Percentiles rank a stretch among this genome's conserved stretches.
Conservation (phyloP, 2,797 vertebrate species). For the Leucoraja ocellata region DNA sequence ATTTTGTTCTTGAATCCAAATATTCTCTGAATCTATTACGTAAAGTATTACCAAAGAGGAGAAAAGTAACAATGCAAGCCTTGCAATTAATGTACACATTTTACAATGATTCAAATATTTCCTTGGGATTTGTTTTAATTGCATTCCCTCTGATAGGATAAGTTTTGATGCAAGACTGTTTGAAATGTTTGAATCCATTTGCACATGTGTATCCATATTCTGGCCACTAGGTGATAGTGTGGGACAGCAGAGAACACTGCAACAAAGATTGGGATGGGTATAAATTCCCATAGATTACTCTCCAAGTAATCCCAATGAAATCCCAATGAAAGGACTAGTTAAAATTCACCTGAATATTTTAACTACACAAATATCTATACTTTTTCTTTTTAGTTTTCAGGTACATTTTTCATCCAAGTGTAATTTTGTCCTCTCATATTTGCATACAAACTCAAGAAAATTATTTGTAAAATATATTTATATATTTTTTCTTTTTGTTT, state of each 20-base stretch:
- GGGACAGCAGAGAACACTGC: background rate
- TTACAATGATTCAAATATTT: background rate
- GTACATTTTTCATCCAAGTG: background rate
- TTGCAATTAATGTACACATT: background rate
- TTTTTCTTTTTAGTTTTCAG: background rate
- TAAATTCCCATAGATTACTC: too few species aligned
- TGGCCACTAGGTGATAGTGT: background rate
- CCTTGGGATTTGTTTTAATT: background rate
- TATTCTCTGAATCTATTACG: background rate
- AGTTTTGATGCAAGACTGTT: background rate
- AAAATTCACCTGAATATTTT: background rate
- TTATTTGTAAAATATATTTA: background rate
- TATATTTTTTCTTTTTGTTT: background rate
- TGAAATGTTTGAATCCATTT: background rate
- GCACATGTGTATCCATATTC: background rate
- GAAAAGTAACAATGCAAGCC: background rate
- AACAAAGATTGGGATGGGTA: background rate
- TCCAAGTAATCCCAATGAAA: background rate
- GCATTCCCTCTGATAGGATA: background rate
- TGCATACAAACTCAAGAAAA: background rate
- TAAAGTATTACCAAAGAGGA: background rate
- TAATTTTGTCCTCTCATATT: background rate
- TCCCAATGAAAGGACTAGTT: background rate
- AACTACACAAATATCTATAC: background rate
- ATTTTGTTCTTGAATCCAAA: background rate